These are phyloP conservation scores for Scytalopus superciliaris DNA, from an alignment of 2,113 vertebrate species.

Conservation along the genomic window DNA sequence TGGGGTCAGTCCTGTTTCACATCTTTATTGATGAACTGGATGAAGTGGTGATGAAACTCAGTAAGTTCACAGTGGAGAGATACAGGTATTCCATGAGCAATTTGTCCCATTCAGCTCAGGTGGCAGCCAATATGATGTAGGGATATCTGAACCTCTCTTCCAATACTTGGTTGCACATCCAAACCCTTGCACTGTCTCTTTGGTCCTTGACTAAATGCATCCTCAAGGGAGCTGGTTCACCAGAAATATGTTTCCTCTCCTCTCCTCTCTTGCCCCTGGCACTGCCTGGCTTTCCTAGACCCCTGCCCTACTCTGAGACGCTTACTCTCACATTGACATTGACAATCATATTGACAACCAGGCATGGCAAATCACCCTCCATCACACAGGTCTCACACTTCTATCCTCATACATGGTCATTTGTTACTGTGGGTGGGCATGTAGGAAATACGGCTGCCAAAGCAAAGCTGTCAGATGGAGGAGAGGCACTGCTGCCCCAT, in stretches of 20 bases:
- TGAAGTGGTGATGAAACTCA: neutral
- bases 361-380: neutral
- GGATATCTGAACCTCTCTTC: too few species aligned
- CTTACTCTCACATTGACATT: neutral
- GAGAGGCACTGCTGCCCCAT: neutral
- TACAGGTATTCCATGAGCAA: too few species aligned
- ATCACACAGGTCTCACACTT: neutral
- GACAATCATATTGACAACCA: neutral
- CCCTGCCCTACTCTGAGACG: neutral
- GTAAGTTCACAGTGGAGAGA: too few species aligned
- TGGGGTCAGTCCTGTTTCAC: neutral
- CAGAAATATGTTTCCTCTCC: neutral
- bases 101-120: too few species aligned
- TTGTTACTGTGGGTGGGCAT: neutral
- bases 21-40: neutral
- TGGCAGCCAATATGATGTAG: too few species aligned
- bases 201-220: too few species aligned
- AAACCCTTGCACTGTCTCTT: too few species aligned
- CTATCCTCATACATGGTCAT: fast-evolving
- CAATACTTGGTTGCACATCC: too few species aligned
- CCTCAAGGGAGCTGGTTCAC: too few species aligned
- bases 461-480: neutral
- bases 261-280: neutral
- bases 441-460: neutral
- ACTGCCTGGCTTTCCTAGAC: neutral